Conservation (phyloP, 2,113 vertebrate genomes). For the Mus spicilegus region DNA sequence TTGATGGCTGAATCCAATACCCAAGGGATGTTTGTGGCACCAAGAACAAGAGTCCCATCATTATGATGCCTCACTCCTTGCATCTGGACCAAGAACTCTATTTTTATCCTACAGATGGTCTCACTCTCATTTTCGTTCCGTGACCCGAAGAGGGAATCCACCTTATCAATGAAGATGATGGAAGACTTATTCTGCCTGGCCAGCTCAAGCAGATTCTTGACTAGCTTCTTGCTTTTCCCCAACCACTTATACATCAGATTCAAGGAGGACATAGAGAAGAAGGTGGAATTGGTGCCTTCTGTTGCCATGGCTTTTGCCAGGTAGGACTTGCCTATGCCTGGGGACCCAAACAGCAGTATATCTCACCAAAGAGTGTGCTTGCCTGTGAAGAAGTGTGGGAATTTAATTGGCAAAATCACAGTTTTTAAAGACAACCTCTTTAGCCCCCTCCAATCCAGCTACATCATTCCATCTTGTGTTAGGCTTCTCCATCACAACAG, state of each 20-base stretch:
- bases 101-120: constrained; percentile 96
- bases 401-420: constrained; percentile 98
- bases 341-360: constrained; percentile 96
- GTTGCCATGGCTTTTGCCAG: constrained; percentile 97
- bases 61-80: constrained; percentile 98
- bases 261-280: constrained; percentile 97
- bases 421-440: constrained; percentile 97
- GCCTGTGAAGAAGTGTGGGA: constrained; percentile 96
- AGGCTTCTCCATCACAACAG: constrained; percentile 98
- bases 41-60: constrained; percentile 95
- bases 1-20: constrained; percentile 97
- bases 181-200: constrained; percentile 97
- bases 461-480: constrained; percentile 98
- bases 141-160: constrained; percentile 96
- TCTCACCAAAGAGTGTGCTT: constrained; percentile 97
- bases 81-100: constrained; percentile 99
- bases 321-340: constrained; percentile 97
- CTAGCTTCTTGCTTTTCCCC: constrained; percentile 97
- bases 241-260: constrained; percentile 98
- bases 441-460: constrained; percentile 96
- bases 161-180: constrained; percentile 99
- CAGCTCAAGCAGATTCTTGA: constrained; percentile 98
- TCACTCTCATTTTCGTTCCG: constrained; percentile 98
- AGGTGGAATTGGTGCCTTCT: constrained; percentile 98
- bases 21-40: constrained; percentile 99